Conservation (phyloP, 2,888 invertebrate genomes). For the Ctena decussata region DNA sequence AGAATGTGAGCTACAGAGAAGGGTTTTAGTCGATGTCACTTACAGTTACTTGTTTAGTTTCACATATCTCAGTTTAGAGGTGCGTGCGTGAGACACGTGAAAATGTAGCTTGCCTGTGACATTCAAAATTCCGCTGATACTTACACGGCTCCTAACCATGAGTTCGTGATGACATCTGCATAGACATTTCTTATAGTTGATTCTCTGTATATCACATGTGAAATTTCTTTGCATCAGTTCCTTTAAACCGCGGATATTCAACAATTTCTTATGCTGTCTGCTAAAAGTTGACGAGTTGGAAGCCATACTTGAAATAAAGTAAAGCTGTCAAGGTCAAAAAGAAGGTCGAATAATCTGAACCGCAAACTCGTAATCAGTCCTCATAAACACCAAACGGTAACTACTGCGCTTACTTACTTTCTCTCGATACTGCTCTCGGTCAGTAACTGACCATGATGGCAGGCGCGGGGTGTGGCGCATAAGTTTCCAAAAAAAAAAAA, state of each 20-base stretch:
- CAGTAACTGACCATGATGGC: no score
- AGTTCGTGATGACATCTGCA: slow-evolving; percentile 12
- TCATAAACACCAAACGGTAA: no score
- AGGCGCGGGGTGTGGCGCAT: no score
- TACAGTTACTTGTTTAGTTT: no score
- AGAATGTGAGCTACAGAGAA: no score
- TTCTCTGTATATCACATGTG: neutral
- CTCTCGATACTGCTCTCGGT: no score
- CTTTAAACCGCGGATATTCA: neutral
- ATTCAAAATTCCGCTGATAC: neutral
- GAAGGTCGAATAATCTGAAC: slow-evolving; percentile 18
- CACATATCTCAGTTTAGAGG: no score
- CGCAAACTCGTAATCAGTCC: neutral
- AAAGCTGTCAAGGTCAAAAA: slow-evolving; percentile 53
- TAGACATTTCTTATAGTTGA: neutral
- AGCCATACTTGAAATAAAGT: slow-evolving; percentile 45
- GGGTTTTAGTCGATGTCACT: no score
- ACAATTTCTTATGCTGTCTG: slow-evolving; percentile 81
- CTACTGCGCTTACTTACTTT: no score
- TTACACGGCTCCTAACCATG: slow-evolving; percentile 21
- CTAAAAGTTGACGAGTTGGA: slow-evolving; percentile 32
- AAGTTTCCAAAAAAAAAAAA: no score
- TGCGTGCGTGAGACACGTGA: neutral
- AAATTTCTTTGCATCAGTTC: neutral
- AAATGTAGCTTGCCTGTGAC: neutral